These are phyloP conservation scores for Siniperca knerii DNA, from an alignment of 2,113 vertebrate species.

Conservation along the genomic window DNA sequence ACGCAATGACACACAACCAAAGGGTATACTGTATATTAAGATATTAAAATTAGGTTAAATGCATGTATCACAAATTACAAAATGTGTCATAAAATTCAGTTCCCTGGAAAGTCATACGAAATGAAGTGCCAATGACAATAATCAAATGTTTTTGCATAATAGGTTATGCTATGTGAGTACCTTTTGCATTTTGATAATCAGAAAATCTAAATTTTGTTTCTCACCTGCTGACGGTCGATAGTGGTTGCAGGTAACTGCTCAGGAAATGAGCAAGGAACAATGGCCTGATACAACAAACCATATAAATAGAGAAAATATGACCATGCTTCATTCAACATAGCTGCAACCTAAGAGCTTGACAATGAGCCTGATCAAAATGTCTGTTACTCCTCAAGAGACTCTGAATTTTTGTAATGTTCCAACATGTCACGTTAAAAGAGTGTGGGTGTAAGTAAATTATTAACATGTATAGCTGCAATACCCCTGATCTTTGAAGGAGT, in stretches of 20 bases:
- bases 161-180: neutral
- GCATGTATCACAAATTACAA: neutral
- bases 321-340: slow-evolving; percentile 31
- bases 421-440: slow-evolving; percentile 12
- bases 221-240: slow-evolving; percentile 63
- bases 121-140: neutral
- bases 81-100: neutral
- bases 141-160: neutral
- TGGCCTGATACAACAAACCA: slow-evolving; percentile 29
- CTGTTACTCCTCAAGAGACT: neutral
- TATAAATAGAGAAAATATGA: slow-evolving; percentile 32
- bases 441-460: slow-evolving; percentile 53
- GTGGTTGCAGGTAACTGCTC: slow-evolving; percentile 47
- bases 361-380: neutral
- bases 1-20: neutral
- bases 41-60: neutral
- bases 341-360: slow-evolving; percentile 4
- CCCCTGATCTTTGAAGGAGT: neutral
- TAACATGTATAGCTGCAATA: slow-evolving; percentile 18
- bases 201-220: slow-evolving; percentile 8
- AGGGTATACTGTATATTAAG: neutral
- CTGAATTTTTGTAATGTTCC: slow-evolving; percentile 1
- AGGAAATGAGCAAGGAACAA: slow-evolving; percentile 45
- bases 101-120: neutral
- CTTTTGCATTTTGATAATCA: neutral